These are phyloP conservation scores for Whitmania pigra DNA, from an alignment of 1,140 invertebrate genomes.

Conservation along the genomic window DNA sequence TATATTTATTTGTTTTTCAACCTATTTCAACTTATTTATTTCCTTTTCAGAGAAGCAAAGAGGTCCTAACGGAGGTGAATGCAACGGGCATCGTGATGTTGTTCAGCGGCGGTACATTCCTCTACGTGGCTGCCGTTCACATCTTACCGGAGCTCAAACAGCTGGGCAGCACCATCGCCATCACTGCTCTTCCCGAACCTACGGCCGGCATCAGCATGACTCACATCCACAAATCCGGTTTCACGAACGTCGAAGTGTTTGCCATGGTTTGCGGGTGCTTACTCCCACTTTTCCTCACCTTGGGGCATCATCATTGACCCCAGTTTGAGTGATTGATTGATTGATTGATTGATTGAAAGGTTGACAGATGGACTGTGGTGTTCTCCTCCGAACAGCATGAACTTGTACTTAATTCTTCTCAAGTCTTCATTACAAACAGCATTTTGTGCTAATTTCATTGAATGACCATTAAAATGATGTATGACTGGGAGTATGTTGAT, in stretches of 20 bases:
- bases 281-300: constrained; percentile 69
- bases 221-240: constrained; percentile 46
- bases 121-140: constrained; percentile 96
- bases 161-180: constrained; percentile 23
- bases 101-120: constrained; percentile 93
- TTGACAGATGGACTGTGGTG: too few relatives aligned
- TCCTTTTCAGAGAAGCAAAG: constrained; percentile 39
- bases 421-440: too few relatives aligned
- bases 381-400: too few relatives aligned
- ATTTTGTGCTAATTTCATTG: too few relatives aligned
- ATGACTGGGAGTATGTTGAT: too few relatives aligned
- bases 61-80: constrained; percentile 61
- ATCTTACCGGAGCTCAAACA: constrained; percentile 75
- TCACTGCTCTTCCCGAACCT: constrained; percentile 23
- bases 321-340: too few relatives aligned
- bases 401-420: too few relatives aligned
- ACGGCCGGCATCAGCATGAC: constrained; percentile 43
- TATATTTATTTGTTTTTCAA: too few relatives aligned
- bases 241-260: constrained; percentile 64
- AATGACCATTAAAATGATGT: too few relatives aligned
- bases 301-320: constrained; percentile 72
- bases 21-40: too few relatives aligned
- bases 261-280: constrained; percentile 70
- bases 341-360: too few relatives aligned
- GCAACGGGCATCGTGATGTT: constrained; percentile 91